A percentile compares a stretch with the other conserved stretches of the same genome.
phyloP scores from a whole-genome alignment of 2,797 vertebrate species.

The Sebastes variabilis region DNA sequence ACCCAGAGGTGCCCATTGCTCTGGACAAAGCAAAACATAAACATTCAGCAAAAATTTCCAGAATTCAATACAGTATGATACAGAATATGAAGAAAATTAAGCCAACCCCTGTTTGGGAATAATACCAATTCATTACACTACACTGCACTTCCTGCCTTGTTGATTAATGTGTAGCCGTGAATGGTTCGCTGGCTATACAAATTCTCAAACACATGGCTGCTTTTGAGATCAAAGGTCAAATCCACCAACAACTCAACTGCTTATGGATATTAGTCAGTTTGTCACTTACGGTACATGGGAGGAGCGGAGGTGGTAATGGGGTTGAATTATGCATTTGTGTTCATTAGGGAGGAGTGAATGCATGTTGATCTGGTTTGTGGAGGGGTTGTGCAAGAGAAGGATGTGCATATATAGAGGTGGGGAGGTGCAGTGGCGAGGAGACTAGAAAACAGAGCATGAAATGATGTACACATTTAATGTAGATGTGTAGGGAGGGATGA shows the following conservation, averaged over 20 bases:
- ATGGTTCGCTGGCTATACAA: neutral
- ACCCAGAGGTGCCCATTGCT: too few relatives aligned
- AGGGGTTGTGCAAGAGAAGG: neutral
- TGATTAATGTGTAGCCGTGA: conserved; percentile 26
- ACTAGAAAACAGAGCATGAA: conserved; percentile 15
- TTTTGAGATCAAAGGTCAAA: conserved; percentile 41
- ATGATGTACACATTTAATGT: neutral
- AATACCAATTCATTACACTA: neutral
- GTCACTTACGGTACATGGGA: conserved; percentile 18
- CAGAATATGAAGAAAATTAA: neutral
- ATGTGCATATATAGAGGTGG: neutral
- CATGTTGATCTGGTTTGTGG: neutral
- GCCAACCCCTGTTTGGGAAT: neutral
- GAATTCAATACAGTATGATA: neutral
- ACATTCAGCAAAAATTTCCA: neutral
- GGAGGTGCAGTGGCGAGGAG: neutral
- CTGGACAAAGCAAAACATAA: neutral
- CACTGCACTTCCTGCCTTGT: neutral
- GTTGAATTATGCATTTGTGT: conserved; percentile 37
- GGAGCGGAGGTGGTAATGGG: conserved; percentile 24
- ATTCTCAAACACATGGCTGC: conserved; percentile 17
- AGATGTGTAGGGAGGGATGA: neutral
- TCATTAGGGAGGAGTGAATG: conserved; percentile 26
- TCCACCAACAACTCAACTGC: conserved; percentile 21
- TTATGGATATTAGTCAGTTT: conserved; percentile 48